Evolutionary conservation across 2,113 vertebrate species (phyloP).

Genomic region (Numenius arquata): DNA sequence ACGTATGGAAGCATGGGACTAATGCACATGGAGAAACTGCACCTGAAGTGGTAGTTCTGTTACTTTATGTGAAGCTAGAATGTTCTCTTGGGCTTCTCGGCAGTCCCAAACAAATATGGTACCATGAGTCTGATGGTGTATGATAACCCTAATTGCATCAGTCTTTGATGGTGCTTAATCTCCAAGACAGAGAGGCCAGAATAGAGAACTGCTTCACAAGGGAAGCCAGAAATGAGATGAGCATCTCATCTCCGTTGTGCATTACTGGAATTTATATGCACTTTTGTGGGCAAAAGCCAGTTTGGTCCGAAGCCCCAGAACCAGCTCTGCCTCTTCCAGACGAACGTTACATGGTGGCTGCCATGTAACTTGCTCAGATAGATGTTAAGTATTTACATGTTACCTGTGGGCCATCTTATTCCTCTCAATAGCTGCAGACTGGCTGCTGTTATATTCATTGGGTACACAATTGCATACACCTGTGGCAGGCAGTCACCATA

Average conservation of each 20-base stretch:
- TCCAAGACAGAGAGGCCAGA: background rate
- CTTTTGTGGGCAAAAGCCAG: background rate
- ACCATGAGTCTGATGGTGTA: background rate
- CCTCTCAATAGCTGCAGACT: no score
- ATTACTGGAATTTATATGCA: background rate
- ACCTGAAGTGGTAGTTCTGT: background rate
- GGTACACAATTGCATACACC: rapidly evolving
- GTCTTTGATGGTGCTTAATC: background rate
- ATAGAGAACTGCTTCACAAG: background rate
- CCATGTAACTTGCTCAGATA: background rate
- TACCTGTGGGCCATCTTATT: background rate
- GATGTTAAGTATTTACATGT: background rate
- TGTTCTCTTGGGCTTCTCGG: background rate
- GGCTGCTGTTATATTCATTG: background rate
- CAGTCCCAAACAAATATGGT: background rate
- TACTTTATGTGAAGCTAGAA: background rate
- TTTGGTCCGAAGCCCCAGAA: background rate
- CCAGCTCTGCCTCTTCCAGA: background rate
- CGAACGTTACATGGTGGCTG: background rate
- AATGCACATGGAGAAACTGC: background rate
- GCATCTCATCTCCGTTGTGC: background rate
- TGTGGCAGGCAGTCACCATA: background rate
- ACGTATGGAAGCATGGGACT: background rate
- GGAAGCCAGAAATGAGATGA: background rate
- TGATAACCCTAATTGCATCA: background rate